Base-by-base conservation (phyloP, 2,888 invertebrate species). In the Sphaerophoria rueppellii region DNA sequence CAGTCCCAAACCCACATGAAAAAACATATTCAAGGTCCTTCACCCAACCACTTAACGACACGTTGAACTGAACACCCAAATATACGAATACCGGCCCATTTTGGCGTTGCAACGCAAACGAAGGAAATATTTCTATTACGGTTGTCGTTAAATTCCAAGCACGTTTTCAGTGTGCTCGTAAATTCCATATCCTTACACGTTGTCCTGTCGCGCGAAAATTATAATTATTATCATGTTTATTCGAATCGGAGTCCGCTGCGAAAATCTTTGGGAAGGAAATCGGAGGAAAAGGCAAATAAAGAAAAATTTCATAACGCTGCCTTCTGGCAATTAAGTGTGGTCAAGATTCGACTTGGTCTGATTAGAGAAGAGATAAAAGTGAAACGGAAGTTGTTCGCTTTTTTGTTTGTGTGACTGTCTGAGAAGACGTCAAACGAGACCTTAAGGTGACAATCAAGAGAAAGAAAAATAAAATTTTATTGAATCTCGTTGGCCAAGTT, bases 91-190 rank as follows among this genome's bases (percentile, higher is more conserved):
- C 9, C 7, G 12, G 12, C 9, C 43, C 43, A 24, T 24, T 6
- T 11, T 2, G 50, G 48, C 48, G 50, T 14, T 50, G 3, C 11
- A 1, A 12, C 4, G 60, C 40, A 40, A 6, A 40, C 40, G 9
- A 40, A 40, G 9, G 11, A 43, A 67, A 35, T 55, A 48, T 55
- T 70, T 82, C 60, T 58, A 79, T 73, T 79, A 67, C 43, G 60
- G 35, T 5, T 54, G 65, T 37, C 35, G 16, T 65, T 65, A 50
- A 43, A 74, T 54, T 60, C 50, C 9, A n/a, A 60, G 60, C 79
- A 79, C 82, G 72, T 77, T 61, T 77, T 77, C 69, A 43, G 24
- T 35, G 72, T 60, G 48, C 67, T 57, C 76, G 71, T 81, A 67
- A 81, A 54, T 77, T 55, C 50, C 35, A 52, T 24, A 24, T 50